Percentiles rank a stretch among this genome's conserved stretches.
These are phyloP conservation scores for Craseonycteris thonglongyai DNA, from an alignment of 2,113 vertebrate species.

Conservation along the genomic window DNA sequence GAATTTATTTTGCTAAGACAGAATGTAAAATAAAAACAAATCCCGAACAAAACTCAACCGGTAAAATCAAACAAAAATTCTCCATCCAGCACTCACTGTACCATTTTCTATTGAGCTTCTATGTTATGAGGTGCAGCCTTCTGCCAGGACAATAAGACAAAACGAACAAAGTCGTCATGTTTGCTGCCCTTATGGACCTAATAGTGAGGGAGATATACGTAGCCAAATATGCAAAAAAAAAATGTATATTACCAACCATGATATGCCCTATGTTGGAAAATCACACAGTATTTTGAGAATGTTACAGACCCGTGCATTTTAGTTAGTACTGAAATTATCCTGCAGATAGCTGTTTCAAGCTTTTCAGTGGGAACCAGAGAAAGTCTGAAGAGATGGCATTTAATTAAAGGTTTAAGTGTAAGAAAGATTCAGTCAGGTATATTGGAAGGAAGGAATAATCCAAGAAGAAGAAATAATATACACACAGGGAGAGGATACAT, in stretches of 20 bases:
- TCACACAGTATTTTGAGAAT: not conserved
- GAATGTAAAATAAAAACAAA: not conserved
- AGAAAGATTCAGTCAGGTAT: not conserved
- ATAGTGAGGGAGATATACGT: fast-evolving
- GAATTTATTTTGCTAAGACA: not conserved
- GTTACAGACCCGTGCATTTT: not conserved
- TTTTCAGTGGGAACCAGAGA: no score
- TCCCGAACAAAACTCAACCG: conserved; percentile 15
- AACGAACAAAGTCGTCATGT: not conserved
- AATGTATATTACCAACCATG: not conserved
- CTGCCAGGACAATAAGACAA: not conserved
- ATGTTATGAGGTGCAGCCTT: not conserved
- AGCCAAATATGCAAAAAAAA: not conserved
- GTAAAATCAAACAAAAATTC: not conserved
- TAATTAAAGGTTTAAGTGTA: not conserved
- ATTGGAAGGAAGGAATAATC: not conserved
- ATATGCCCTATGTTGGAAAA: not conserved
- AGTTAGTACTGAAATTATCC: no score
- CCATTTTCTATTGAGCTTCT: fast-evolving
- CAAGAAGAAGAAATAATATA: not conserved
- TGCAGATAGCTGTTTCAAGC: no score
- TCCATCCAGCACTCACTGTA: not conserved
- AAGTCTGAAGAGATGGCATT: not conserved
- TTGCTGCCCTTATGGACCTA: not conserved
- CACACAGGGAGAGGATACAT: not conserved